These are phyloP conservation scores for Linepithema humile DNA, from an alignment of 1,140 invertebrate genomes.

Conservation along the genomic window DNA sequence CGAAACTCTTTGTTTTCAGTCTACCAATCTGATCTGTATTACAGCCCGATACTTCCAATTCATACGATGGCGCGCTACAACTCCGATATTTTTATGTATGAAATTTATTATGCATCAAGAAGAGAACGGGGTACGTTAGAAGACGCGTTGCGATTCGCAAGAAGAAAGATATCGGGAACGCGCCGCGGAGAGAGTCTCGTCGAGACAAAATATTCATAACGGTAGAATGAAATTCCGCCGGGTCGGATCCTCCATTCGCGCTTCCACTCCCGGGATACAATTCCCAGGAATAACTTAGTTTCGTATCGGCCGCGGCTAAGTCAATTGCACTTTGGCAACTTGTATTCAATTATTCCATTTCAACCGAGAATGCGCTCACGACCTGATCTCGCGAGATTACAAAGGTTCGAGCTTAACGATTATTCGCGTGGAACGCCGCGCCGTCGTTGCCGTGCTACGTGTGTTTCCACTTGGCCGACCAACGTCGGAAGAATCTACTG, in stretches of 20 bases:
- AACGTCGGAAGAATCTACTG: slow-evolving; percentile 15
- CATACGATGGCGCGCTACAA: neutral
- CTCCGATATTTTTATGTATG: slow-evolving; percentile 27
- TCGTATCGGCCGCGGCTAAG: slow-evolving; percentile 54
- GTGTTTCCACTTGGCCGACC: slow-evolving; percentile 19
- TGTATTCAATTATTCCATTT: slow-evolving; percentile 67
- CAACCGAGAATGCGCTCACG: slow-evolving; percentile 40
- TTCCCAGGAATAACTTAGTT: slow-evolving; percentile 58
- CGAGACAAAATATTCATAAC: slow-evolving; percentile 58
- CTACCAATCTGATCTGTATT: neutral
- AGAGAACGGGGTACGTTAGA: slow-evolving; percentile 28
- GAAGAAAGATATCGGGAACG: slow-evolving; percentile 47
- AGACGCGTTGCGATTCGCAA: slow-evolving; percentile 38
- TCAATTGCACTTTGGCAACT: slow-evolving; percentile 61
- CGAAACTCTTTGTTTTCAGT: neutral
- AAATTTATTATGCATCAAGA: slow-evolving; percentile 48
- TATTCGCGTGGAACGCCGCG: slow-evolving; percentile 44
- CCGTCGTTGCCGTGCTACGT: slow-evolving; percentile 19
- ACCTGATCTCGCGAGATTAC: slow-evolving; percentile 53
- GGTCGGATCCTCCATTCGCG: slow-evolving; percentile 38
- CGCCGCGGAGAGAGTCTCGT: slow-evolving; percentile 32
- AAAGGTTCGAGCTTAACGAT: slow-evolving; percentile 53
- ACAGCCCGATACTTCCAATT: slow-evolving; percentile 9
- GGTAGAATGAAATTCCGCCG: slow-evolving; percentile 52
- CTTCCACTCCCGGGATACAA: slow-evolving; percentile 41